Evolutionary conservation across 64 coral and sea anemone genomes (phyloP).

Genomic region (Acropora tenuis): DNA sequence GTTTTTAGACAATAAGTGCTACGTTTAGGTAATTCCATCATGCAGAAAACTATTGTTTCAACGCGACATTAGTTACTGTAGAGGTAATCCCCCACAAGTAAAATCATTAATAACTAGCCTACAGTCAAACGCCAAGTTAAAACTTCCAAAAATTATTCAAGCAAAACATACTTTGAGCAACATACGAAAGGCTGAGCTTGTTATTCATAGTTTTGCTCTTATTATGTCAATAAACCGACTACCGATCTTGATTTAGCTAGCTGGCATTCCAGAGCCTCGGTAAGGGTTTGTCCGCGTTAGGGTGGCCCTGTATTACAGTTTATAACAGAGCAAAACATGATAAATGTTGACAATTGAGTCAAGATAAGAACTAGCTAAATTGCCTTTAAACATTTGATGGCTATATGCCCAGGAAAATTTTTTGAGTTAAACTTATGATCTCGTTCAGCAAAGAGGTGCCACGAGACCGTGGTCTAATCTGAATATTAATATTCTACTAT

Average conservation of each 20-base stretch:
- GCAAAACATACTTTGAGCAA: constrained; percentile 5
- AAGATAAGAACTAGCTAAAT: constrained; percentile 5
- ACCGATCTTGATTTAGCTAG: constrained; percentile 2
- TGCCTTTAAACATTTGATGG: constrained; percentile 4
- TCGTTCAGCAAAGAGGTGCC: not conserved
- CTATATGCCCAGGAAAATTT: constrained; percentile 8
- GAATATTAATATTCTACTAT: not conserved
- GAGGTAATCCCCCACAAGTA: not conserved
- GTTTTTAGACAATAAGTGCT: too few species aligned
- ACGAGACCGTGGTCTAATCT: not conserved
- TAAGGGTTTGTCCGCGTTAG: constrained; percentile 10
- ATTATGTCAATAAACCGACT: constrained; percentile 2
- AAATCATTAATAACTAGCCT: not conserved
- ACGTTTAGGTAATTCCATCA: too few species aligned
- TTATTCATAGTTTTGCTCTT: constrained; percentile 11
- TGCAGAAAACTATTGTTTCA: too few species aligned
- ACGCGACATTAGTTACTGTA: too few species aligned
- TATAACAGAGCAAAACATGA: not conserved
- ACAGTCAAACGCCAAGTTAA: not conserved
- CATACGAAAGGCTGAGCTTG: not conserved
- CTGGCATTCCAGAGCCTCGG: constrained; percentile 9
- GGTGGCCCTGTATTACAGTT: not conserved
- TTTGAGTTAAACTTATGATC: constrained; percentile 5
- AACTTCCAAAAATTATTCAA: constrained; percentile 10
- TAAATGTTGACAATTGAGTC: constrained; percentile 17